A percentile compares a stretch with the other conserved stretches of the same genome.
These are phyloP conservation scores for Sinohyriopsis cumingii DNA, from an alignment of 2,888 invertebrate genomes.

Conservation along the genomic window DNA sequence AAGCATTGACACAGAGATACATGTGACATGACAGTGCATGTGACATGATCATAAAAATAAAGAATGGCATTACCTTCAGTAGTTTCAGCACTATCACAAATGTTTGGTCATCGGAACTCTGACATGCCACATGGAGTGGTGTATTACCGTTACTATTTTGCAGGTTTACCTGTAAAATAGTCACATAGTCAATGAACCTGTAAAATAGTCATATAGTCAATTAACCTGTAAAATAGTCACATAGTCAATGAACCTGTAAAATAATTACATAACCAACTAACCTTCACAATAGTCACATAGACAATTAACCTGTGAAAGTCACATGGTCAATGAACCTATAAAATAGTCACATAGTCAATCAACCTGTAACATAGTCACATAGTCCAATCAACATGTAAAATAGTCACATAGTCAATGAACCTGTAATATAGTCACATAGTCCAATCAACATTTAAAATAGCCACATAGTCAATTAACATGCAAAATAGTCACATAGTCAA, in stretches of 20 bases:
- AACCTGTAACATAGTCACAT: too few relatives aligned
- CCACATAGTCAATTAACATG: conserved; percentile 37
- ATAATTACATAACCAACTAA: background rate
- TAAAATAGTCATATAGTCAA: conserved; percentile 1
- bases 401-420: too few relatives aligned
- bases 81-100: conserved; percentile 49
- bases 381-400: too few relatives aligned
- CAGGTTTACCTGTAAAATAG: conserved; percentile 44
- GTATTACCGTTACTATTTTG: conserved; percentile 61
- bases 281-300: too few relatives aligned
- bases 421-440: too few relatives aligned
- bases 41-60: too few relatives aligned
- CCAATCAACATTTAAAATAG: too few relatives aligned
- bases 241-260: conserved; percentile 23
- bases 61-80: conserved; percentile 32
- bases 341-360: too few relatives aligned
- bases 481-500: conserved; percentile 2
- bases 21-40: too few relatives aligned
- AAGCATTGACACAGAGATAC: too few relatives aligned
- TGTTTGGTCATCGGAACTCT: conserved; percentile 41
- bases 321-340: too few relatives aligned
- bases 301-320: too few relatives aligned
- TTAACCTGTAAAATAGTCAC: conserved; percentile 24
- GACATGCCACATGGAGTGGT: conserved; percentile 55
- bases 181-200: conserved; percentile 19